Evolutionary conservation across 2,888 invertebrate species (phyloP).

Genomic region (Heliconius erato): DNA sequence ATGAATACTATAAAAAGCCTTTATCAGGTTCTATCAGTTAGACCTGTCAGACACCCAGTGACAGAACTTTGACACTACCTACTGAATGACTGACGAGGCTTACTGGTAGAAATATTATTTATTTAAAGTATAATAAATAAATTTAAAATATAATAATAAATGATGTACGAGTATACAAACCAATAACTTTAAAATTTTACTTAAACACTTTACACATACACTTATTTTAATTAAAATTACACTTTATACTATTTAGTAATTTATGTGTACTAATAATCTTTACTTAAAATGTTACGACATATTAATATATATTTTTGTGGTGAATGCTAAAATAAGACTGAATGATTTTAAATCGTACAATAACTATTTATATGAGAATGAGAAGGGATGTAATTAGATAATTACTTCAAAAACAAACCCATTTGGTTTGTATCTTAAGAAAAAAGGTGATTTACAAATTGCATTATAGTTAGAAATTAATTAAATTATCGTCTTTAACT

Average conservation of each 20-base stretch:
- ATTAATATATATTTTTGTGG: neutral
- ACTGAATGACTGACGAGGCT: conserved; percentile 48
- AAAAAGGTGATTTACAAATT: conserved; percentile 10
- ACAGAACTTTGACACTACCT: conserved; percentile 54
- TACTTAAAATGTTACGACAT: neutral
- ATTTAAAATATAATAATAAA: neutral
- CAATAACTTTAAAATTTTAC: neutral
- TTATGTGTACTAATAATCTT: neutral
- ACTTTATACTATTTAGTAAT: neutral
- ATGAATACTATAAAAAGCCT: neutral
- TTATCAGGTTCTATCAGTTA: neutral
- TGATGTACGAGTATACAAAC: neutral
- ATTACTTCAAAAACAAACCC: neutral
- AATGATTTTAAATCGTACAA: neutral
- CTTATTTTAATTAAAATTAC: neutral
- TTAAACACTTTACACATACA: conserved; percentile 3
- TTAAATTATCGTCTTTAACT: neutral
- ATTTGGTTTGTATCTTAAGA: neutral
- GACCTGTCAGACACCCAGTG: conserved; percentile 61
- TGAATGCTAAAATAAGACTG: conserved; percentile 7
- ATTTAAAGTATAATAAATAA: neutral
- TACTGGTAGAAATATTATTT: conserved; percentile 18
- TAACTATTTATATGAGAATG: conserved; percentile 9
- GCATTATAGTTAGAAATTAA: conserved; percentile 15
- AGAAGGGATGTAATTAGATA: conserved; percentile 13